These are phyloP conservation scores for Lepidocolaptes lacrymiger DNA, from an alignment of 2,797 vertebrate genomes.

Conservation along the genomic window DNA sequence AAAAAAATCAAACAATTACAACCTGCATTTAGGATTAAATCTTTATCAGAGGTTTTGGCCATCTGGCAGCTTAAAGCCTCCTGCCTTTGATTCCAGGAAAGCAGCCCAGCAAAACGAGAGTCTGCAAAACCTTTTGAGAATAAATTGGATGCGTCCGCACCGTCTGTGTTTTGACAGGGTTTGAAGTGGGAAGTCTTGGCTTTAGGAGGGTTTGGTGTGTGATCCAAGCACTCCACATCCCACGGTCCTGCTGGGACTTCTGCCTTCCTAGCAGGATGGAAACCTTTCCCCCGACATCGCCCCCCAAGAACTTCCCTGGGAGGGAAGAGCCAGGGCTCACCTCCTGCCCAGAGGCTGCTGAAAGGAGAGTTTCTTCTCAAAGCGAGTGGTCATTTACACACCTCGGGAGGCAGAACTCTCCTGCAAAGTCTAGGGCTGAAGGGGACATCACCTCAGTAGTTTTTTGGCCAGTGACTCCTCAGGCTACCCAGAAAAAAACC, in stretches of 20 bases:
- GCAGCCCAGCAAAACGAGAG: not conserved
- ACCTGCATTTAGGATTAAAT: not conserved
- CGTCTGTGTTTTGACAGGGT: slow-evolving; percentile 34
- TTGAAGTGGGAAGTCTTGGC: slow-evolving; percentile 52
- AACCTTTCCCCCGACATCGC: not conserved
- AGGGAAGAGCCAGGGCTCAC: not conserved
- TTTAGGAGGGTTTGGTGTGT: not conserved
- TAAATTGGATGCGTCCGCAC: slow-evolving; percentile 16
- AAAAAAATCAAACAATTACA: not conserved
- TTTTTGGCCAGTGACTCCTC: not conserved
- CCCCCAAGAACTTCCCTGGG: not conserved
- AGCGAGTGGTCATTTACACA: rapidly evolving
- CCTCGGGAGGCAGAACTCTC: not conserved
- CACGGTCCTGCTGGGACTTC: not conserved
- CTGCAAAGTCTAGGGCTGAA: not conserved
- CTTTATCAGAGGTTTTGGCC: not conserved
- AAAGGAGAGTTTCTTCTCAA: not conserved
- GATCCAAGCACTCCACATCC: not conserved
- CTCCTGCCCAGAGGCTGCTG: not conserved
- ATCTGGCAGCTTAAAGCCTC: not conserved
- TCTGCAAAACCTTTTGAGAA: slow-evolving; percentile 51
- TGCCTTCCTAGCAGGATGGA: not conserved
- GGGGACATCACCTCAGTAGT: not conserved
- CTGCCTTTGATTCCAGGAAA: slow-evolving; percentile 52
- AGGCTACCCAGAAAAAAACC: not conserved